These are phyloP conservation scores for Ernsta delagoae DNA, from an alignment of 2,888 invertebrate species.

Conservation along the genomic window DNA sequence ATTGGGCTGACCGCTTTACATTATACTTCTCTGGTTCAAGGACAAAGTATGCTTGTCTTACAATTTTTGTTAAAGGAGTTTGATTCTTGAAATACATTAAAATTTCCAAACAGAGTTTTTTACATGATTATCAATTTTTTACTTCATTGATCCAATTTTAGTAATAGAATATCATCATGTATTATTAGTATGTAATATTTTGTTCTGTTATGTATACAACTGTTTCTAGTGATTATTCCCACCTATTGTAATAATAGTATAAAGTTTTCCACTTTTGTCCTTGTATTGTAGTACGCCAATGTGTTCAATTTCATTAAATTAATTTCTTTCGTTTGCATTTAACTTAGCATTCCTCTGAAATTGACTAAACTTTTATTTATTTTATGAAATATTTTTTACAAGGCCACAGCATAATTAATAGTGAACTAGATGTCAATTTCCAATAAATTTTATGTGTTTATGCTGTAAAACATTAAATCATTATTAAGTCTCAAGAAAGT, in stretches of 20 bases:
- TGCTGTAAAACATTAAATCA: conserved; percentile 44
- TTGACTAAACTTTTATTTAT: conserved; percentile 50
- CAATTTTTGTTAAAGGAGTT: too few relatives aligned
- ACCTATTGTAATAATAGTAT: conserved; percentile 57
- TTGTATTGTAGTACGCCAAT: conserved; percentile 51
- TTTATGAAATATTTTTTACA: conserved; percentile 58
- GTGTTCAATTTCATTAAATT: conserved; percentile 60
- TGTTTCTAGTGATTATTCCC: conserved; percentile 65
- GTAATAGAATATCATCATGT: too few relatives aligned
- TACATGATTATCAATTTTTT: too few relatives aligned
- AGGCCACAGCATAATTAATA: conserved; percentile 49
- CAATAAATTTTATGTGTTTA: conserved; percentile 46
- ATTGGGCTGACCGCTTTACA: too few relatives aligned
- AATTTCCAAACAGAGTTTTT: too few relatives aligned
- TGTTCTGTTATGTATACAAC: conserved; percentile 51
- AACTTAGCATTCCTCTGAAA: conserved; percentile 49
- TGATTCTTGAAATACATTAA: too few relatives aligned
- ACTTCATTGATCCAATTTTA: too few relatives aligned
- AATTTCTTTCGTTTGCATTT: conserved; percentile 56
- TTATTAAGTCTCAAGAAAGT: conserved; percentile 57
- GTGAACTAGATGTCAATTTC: conserved; percentile 57
- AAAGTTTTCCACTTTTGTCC: conserved; percentile 50
- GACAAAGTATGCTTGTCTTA: too few relatives aligned
- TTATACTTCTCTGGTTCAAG: too few relatives aligned
- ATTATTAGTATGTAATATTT: too few relatives aligned